phyloP scores from a whole-genome alignment of 2,113 vertebrate genomes.

The Tiliqua scincoides region DNA sequence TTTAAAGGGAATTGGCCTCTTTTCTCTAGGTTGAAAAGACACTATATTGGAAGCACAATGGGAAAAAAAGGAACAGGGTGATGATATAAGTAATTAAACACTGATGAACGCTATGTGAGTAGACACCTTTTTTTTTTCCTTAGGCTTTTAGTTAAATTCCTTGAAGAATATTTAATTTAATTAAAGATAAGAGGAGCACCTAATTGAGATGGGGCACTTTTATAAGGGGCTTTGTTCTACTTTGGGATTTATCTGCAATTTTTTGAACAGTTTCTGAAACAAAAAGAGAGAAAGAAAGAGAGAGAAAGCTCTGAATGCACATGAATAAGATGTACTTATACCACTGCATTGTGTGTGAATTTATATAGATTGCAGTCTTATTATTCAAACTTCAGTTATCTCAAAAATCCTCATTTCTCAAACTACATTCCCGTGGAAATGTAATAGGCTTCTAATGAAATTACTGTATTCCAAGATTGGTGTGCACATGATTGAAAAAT shows the following conservation, averaged over 20 bases:
- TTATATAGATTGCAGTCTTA: neutral
- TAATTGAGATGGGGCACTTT: constrained; percentile 59
- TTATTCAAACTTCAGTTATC: neutral
- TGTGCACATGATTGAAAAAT: constrained; percentile 1
- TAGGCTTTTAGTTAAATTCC: constrained; percentile 61
- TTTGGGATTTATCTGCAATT: neutral
- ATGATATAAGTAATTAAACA: constrained; percentile 64
- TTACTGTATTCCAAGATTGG: neutral
- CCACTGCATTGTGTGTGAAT: neutral
- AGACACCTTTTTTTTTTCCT: constrained; percentile 59
- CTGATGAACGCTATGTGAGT: constrained; percentile 65
- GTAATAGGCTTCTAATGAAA: neutral
- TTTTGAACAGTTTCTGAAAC: neutral
- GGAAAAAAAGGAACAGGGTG: constrained; percentile 50
- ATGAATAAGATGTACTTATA: neutral
- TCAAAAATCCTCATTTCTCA: constrained; percentile 44
- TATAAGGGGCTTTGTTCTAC: constrained; percentile 17
- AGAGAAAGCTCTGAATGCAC: neutral
- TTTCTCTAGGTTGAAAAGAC: constrained; percentile 65
- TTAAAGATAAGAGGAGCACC: constrained; percentile 64
- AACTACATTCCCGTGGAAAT: constrained; percentile 18
- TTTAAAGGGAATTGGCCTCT: constrained; percentile 68
- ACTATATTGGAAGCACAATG: constrained; percentile 54
- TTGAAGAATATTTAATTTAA: constrained; percentile 72
- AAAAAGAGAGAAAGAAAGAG: neutral